Percentiles rank a stretch among this genome's conserved stretches.
phyloP scores from a whole-genome alignment of 2,113 vertebrate genomes.

The Silurus meridionalis region DNA sequence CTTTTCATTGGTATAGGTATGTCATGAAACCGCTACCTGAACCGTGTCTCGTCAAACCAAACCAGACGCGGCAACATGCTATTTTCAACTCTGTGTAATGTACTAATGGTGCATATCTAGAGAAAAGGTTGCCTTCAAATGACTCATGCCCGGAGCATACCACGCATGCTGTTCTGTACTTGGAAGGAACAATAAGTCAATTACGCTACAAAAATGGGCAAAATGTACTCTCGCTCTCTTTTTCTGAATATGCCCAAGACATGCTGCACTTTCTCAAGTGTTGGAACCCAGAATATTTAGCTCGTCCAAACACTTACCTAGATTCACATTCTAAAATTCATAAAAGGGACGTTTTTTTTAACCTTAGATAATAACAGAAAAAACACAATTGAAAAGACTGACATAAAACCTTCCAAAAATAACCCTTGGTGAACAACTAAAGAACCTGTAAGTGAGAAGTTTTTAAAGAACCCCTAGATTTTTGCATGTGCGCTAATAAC shows the following conservation, averaged over 20 bases:
- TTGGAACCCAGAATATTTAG: neutral
- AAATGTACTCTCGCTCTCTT: neutral
- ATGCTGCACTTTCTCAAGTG: neutral
- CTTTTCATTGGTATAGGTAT: neutral
- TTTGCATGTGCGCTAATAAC: neutral
- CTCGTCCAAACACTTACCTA: neutral
- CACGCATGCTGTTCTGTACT: constrained; percentile 1
- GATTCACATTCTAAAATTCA: neutral
- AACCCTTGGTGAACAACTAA: neutral
- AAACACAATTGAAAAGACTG: neutral
- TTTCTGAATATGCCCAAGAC: neutral
- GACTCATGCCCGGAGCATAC: constrained; percentile 43
- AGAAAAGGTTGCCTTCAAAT: constrained; percentile 33
- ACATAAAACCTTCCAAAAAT: neutral
- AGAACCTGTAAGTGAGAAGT: neutral
- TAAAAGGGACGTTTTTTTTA: neutral
- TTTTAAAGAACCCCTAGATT: neutral
- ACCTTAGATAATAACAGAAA: neutral
- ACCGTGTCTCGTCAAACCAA: constrained; percentile 27
- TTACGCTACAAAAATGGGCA: neutral
- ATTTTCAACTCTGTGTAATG: constrained; percentile 26
- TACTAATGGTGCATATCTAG: constrained; percentile 45
- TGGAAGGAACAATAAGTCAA: constrained; percentile 14
- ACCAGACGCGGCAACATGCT: constrained; percentile 18
- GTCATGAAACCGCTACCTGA: constrained; percentile 31